phyloP scores from a whole-genome alignment of 2,113 vertebrate species.

The Spheniscus mendiculus region DNA sequence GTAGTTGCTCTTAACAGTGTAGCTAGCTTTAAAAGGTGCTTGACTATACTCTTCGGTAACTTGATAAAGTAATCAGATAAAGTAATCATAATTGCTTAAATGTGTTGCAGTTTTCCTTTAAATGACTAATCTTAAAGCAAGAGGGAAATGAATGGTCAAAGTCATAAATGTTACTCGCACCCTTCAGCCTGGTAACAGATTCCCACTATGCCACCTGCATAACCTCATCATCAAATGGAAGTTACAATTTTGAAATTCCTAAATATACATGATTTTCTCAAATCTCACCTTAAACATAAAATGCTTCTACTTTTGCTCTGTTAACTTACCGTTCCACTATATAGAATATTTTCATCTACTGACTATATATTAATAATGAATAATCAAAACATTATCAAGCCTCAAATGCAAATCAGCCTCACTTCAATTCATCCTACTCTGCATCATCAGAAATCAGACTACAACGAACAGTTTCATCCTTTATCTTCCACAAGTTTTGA shows the following conservation, averaged over 20 bases:
- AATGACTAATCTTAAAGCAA: neutral
- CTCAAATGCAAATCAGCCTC: neutral
- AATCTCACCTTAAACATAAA: neutral
- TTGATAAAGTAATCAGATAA: neutral
- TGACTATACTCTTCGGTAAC: neutral
- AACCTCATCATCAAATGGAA: neutral
- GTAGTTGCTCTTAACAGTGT: neutral
- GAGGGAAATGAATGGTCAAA: neutral
- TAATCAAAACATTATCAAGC: neutral
- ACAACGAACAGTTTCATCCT: neutral
- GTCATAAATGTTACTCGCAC: neutral
- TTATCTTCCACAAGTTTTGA: neutral
- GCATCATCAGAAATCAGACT: neutral
- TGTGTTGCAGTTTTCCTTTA: neutral
- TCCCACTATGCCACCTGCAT: neutral
- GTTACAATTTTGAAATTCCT: neutral
- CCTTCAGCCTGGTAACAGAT: neutral
- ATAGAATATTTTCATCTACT: neutral
- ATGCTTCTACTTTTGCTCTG: neutral
- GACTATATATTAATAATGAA: neutral
- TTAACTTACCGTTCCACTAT: neutral
- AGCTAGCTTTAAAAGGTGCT: neutral
- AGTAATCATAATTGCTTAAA: neutral
- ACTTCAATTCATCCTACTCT: neutral
- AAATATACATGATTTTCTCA: neutral